A percentile compares a stretch with the other conserved stretches of the same genome.
These are phyloP conservation scores for Oreortyx pictus DNA, from an alignment of 2,797 vertebrate species.

Conservation along the genomic window DNA sequence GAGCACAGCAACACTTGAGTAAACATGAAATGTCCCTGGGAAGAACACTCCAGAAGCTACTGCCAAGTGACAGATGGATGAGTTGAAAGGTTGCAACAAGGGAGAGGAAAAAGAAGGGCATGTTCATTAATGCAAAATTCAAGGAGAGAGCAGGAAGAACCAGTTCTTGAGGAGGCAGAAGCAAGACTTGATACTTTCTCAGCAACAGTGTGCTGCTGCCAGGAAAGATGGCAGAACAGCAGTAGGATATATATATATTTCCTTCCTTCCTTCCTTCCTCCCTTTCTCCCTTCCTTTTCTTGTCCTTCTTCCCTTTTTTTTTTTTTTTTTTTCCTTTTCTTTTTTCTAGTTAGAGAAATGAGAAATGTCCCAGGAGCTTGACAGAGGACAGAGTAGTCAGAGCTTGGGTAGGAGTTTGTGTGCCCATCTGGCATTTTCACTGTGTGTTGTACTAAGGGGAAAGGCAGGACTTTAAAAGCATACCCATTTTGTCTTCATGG, in stretches of 20 bases:
- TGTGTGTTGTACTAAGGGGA: not conserved
- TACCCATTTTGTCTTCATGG: not conserved
- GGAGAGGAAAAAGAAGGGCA: constrained; percentile 56
- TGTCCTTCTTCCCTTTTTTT: not conserved
- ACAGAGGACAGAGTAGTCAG: not conserved
- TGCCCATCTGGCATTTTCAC: not conserved
- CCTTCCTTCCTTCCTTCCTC: not conserved
- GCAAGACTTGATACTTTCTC: not conserved
- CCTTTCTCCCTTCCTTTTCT: not conserved
- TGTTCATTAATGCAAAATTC: constrained; percentile 11
- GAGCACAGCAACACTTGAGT: constrained; percentile 54
- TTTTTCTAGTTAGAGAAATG: not conserved
- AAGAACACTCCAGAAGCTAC: not conserved
- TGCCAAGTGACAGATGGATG: constrained; percentile 63
- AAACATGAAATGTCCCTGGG: constrained; percentile 34
- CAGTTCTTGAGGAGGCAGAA: constrained; percentile 1
- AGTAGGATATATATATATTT: not conserved
- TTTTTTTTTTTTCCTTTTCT: not conserved
- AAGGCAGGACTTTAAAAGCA: not conserved
- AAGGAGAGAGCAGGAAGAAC: constrained; percentile 11
- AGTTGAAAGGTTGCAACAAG: constrained; percentile 16
- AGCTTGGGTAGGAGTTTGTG: not conserved
- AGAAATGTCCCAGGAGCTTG: not conserved
- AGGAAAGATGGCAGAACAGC: not conserved
- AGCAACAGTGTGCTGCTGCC: not conserved